Evolutionary conservation across 2,113 vertebrate species (phyloP), one percentile per base, ranked within the genome.

Genomic region (Enhydra lutris): DNA sequence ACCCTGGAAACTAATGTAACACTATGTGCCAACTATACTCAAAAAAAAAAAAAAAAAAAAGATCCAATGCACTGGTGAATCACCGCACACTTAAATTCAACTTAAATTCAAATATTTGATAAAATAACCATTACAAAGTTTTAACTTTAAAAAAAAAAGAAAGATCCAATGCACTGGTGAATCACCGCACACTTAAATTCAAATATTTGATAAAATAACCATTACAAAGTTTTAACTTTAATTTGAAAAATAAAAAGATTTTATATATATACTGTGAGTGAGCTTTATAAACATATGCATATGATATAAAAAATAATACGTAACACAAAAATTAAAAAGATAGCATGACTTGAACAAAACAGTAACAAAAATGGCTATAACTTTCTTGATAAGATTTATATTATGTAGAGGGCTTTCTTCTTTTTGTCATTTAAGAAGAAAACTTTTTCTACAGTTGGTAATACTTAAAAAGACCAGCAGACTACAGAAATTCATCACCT

Each of bases 141-240:
- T 78, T 69, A 96, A 34, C 69, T 87, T 82, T 83, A 87, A 73
- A n/a, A n/a, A n/a, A n/a, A n/a, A n/a, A n/a, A 94, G 91, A 59
- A 80, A 42, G 24, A 89, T 94, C 20, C 26, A 74, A 13, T 87
- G 29, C 36, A 73, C 24, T 92, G n/a, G 61, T 39, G 88, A 57
- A 57, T 13, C 80, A 93, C 6, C 47, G 8, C 20, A 83, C 26
- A 36, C 23, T 76, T 73, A 69, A 76, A 78, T 47, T 89, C 50
- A 36, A 81, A 65, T 29, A 76, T 47, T 24, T 87, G 76, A 96
- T 67, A 20, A 82, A 89, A 89, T 85, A 89, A 81, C 18, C 36
- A 74, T 47, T 63, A 61, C 9, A 86, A 71, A n/a, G n/a, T 91
- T 90, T 78, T 69, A 96, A 34, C 69, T 87, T 82, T 83, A 87